A percentile compares a stretch with the other conserved stretches of the same genome.
phyloP scores from a whole-genome alignment of 23 tunicate species.

The Phallusia fumigata region DNA sequence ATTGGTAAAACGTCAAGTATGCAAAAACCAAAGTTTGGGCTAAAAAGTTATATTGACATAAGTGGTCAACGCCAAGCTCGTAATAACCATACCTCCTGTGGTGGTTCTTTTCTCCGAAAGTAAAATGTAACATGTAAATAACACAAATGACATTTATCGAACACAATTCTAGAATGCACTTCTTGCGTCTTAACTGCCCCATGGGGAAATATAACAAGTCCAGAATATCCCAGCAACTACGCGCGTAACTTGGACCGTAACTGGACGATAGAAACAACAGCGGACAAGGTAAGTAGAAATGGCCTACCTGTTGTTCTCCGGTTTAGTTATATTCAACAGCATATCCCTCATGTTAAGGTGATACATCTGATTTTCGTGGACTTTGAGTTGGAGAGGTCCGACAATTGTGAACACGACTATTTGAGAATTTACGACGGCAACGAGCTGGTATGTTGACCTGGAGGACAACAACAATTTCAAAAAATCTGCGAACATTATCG shows the following conservation, averaged over 20 bases:
- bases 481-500: no score
- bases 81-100: no score
- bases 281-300: background rate
- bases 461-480: background rate
- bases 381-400: conserved; percentile 8
- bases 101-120: no score
- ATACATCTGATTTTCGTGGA: conserved; percentile 8
- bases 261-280: background rate
- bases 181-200: background rate
- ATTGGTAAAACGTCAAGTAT: no score
- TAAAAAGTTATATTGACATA: no score
- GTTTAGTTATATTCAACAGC: background rate
- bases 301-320: background rate
- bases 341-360: background rate
- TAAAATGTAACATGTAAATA: no score
- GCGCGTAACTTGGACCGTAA: background rate
- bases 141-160: no score
- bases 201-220: background rate
- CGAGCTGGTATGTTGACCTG: background rate
- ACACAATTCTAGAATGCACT: no score
- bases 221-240: background rate
- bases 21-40: no score
- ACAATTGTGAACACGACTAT: conserved; percentile 17
- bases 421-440: background rate
- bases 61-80: no score